A percentile compares a stretch with the other conserved stretches of the same genome.
Evolutionary conservation across 2,113 vertebrate species (phyloP).

Genomic region (Trochalopteron elliotii): DNA sequence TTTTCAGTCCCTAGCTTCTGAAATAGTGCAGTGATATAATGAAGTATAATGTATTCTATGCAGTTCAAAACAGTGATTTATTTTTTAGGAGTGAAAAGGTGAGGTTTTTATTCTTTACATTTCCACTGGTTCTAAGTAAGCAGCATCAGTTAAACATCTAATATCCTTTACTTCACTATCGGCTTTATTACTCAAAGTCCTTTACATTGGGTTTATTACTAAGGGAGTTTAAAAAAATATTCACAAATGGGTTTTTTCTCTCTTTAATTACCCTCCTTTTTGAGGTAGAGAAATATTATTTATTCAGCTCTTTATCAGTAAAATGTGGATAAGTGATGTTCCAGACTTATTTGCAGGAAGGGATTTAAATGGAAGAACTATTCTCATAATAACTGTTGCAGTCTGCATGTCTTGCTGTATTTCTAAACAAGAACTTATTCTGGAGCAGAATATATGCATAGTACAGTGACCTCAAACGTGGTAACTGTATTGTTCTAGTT

Average conservation of each 20-base stretch:
- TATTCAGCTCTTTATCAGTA: background rate
- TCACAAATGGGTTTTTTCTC: background rate
- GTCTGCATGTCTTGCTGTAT: background rate
- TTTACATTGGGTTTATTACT: background rate
- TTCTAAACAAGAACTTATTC: background rate
- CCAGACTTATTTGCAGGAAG: background rate
- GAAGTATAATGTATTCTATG: background rate
- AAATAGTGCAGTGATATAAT: background rate
- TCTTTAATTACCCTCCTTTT: background rate
- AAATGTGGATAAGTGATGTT: background rate
- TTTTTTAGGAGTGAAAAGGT: background rate
- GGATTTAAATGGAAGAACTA: background rate
- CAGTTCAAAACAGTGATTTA: background rate
- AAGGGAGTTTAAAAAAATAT: background rate
- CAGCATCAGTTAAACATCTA: background rate
- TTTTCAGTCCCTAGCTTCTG: background rate
- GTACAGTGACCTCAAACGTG: background rate
- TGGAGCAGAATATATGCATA: background rate
- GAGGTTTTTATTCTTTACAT: background rate
- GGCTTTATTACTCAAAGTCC: background rate
- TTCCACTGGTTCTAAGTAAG: background rate
- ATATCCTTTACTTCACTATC: background rate
- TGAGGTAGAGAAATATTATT: background rate
- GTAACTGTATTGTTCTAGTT: background rate
- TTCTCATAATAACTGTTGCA: background rate